Base-by-base conservation (phyloP, 2,797 vertebrate genomes). In the Brachyrhaphis roseni region DNA sequence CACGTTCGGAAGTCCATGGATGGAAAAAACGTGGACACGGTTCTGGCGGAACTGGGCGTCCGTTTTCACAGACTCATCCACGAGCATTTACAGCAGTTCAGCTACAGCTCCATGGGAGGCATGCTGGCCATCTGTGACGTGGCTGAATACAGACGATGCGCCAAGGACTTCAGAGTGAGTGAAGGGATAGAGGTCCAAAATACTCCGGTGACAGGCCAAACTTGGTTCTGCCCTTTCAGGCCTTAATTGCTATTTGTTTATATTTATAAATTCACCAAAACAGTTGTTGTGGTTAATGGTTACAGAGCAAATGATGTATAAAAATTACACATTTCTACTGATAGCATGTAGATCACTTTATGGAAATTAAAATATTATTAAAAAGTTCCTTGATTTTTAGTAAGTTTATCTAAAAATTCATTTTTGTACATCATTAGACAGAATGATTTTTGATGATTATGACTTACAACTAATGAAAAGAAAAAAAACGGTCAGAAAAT, bases 121-220 rank as follows among this genome's bases (percentile, higher is more conserved):
- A 99, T 99, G 98, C 95, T 99, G 88, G 98, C 98, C 89, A 99
- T 99, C 93, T 99, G 98, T 90, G 98, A 99, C 0, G 98, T 99
- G 89, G 98, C 98, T 73, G 98, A 99, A 87, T 99, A 99, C 86
- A 96, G 98, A 86, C 98, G 97, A 90, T 97, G 97, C 90, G 98
- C 98, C 96, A 99, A 99, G 96, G 98, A 98, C 91, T 99, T 99
- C 94, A 97, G 96, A 97, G 98, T 99, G 93, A 94, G 96, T 13
- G 68, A 72, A 45, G 80, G 83, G 85, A 77, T 78, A 75, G 20
- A 79, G 88, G 81, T 89, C 82, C 86, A 85, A 77, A 64, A 88
- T 71, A 26, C 75, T 72, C 72, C 75, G 81, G 78, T 86, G 78
- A 84, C 81, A 84, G 84, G 87, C 77, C 88, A 85, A 87, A 82